Evolutionary conservation across 2,888 invertebrate species (phyloP).

Genomic region (Spicauda simplicius): DNA sequence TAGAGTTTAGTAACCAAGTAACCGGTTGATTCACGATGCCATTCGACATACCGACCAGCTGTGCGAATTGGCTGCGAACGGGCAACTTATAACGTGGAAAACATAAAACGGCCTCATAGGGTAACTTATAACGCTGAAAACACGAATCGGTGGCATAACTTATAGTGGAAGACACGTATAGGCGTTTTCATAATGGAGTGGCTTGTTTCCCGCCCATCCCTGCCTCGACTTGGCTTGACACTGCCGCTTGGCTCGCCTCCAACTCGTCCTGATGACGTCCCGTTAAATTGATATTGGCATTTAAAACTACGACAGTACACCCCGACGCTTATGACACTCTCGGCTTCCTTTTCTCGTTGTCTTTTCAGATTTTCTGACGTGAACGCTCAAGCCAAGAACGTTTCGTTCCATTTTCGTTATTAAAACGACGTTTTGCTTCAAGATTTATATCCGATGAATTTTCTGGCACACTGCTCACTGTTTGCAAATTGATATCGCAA

Average conservation of each 20-base stretch:
- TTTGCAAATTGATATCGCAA: constrained; percentile 36
- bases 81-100: constrained; percentile 29
- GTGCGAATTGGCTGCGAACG: constrained; percentile 34
- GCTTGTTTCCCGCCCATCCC: constrained; percentile 34
- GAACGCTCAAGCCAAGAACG: constrained; percentile 32
- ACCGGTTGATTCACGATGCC: constrained; percentile 34
- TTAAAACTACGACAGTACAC: constrained; percentile 45
- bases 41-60: constrained; percentile 33
- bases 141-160: constrained; percentile 32
- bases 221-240: constrained; percentile 35
- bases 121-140: constrained; percentile 33
- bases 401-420: constrained; percentile 33
- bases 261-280: constrained; percentile 62
- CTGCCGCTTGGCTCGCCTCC: constrained; percentile 37
- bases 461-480: constrained; percentile 32
- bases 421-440: constrained; percentile 30
- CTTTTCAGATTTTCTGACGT: constrained; percentile 32
- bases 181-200: constrained; percentile 37
- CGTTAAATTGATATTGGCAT: constrained; percentile 76
- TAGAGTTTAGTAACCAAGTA: constrained; percentile 32
- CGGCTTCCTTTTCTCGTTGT: constrained; percentile 30
- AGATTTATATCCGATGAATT: constrained; percentile 37
- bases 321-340: constrained; percentile 31
- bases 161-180: constrained; percentile 36
- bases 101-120: constrained; percentile 32